These are phyloP conservation scores for Neoitamus cyanurus DNA, from an alignment of 2,888 invertebrate genomes.

Conservation along the genomic window DNA sequence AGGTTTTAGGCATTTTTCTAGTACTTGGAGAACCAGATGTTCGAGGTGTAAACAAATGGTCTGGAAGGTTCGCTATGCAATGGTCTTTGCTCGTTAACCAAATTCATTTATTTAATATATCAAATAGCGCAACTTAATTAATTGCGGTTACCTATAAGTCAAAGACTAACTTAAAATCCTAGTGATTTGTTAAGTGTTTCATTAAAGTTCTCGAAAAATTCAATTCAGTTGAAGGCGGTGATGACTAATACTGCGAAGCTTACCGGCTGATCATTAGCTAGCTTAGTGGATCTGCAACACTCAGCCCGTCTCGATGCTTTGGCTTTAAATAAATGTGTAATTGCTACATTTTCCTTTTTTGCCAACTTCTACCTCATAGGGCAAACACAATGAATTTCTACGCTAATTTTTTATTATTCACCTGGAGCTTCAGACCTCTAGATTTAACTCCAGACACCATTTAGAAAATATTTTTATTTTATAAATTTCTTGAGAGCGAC, in stretches of 20 bases:
- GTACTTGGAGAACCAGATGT: neutral
- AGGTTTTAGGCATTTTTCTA: neutral
- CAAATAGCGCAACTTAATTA: neutral
- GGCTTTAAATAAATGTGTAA: too few relatives aligned
- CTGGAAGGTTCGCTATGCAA: slow-evolving; percentile 15
- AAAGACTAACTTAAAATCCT: neutral
- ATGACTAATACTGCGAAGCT: neutral
- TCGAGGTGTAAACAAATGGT: slow-evolving; percentile 37
- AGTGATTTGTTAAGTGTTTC: neutral
- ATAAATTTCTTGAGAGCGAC: too few relatives aligned
- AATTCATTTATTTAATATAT: neutral
- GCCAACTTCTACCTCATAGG: too few relatives aligned
- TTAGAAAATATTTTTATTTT: too few relatives aligned
- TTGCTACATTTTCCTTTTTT: too few relatives aligned
- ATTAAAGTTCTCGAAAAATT: neutral
- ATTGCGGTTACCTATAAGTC: neutral
- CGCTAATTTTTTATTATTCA: too few relatives aligned
- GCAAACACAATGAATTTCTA: too few relatives aligned
- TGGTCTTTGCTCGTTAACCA: neutral
- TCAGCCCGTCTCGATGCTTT: too few relatives aligned
- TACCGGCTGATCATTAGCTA: neutral
- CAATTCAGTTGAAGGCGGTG: neutral
- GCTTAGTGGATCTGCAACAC: too few relatives aligned
- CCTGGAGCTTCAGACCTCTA: too few relatives aligned
- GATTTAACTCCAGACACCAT: too few relatives aligned